Evolutionary conservation across 1,140 invertebrate genomes (phyloP), one percentile per base, ranked within the genome.

Genomic region (Halyomorpha halys): DNA sequence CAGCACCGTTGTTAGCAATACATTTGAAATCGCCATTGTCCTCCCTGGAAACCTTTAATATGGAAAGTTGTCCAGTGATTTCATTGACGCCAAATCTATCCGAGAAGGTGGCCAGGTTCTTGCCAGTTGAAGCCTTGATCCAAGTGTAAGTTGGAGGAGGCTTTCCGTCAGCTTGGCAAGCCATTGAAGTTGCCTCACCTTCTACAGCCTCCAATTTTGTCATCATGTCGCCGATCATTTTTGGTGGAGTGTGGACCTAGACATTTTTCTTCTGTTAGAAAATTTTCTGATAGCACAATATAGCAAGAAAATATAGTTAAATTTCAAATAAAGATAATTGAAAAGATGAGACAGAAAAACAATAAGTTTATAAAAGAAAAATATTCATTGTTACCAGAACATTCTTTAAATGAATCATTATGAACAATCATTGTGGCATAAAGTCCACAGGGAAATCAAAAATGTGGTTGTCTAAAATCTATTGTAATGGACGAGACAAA

Each of bases 21-120:
- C 94, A 97, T 51, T 83, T 85, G 71, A 93, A 94, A 34, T 80
- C 80, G 0, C 88, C 89, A 54, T 83, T 82, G 73, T 95, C 90
- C 0, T 84, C 84, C 62, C 84, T 83, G 64, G 84, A 82, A 0
- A 94, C 85, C 68, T 85, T 82, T 39, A 79, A 84, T 65, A 96
- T 88, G 0, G 81, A 85, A 14, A 96, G 73, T 13, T 83, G 73
- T 9, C 82, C 82, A 49, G 70, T 73, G 51, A 71, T 18, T 11
- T 67, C 66, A 44, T 67, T 67, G 0, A 67, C 66, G 1, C 27
- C 23, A 25, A 67, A 91, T 59, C 89, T 79, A 70, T 87, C 84
- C 2, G 80, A 80, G 16, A 72, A 81, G 5, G 82, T 81, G 9
- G 60, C 67, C 51, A 94, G 75, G 72, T 91, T 82, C 74, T 83